phyloP scores from a whole-genome alignment of 2,797 vertebrate species.

The Sebastes cheni region DNA sequence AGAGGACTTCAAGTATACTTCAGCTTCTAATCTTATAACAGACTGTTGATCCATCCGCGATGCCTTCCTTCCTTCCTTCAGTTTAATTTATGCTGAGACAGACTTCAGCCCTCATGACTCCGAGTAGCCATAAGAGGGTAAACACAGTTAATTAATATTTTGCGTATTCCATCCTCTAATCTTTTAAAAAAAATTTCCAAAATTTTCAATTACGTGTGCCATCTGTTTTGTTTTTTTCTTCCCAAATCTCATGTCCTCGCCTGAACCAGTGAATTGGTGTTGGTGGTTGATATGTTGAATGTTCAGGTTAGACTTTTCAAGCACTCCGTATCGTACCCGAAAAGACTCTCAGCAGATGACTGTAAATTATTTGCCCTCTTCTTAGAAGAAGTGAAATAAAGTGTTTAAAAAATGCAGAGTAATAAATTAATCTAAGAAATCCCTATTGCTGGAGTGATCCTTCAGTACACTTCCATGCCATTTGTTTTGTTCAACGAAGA shows the following conservation, averaged over 20 bases:
- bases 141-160: neutral
- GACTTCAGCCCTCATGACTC: neutral
- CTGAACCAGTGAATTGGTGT: neutral
- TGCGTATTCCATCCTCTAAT: neutral
- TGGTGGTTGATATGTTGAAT: neutral
- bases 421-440: conserved; percentile 14
- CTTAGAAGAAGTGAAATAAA: neutral
- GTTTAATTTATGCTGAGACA: neutral
- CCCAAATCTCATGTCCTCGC: neutral
- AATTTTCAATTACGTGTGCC: neutral
- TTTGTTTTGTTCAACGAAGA: conserved; percentile 41
- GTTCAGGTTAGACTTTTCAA: neutral
- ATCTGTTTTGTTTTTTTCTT: neutral
- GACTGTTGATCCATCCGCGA: neutral
- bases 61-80: neutral
- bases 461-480: conserved; percentile 3
- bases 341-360: conserved; percentile 2
- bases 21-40: neutral
- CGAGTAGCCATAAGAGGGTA: neutral
- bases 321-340: neutral
- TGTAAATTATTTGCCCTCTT: conserved; percentile 3
- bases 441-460: neutral
- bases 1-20: neutral
- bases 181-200: neutral
- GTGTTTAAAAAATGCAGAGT: conserved; percentile 2